phyloP scores from a whole-genome alignment of 2,888 invertebrate genomes.

The Rhamphomyia laevipes region DNA sequence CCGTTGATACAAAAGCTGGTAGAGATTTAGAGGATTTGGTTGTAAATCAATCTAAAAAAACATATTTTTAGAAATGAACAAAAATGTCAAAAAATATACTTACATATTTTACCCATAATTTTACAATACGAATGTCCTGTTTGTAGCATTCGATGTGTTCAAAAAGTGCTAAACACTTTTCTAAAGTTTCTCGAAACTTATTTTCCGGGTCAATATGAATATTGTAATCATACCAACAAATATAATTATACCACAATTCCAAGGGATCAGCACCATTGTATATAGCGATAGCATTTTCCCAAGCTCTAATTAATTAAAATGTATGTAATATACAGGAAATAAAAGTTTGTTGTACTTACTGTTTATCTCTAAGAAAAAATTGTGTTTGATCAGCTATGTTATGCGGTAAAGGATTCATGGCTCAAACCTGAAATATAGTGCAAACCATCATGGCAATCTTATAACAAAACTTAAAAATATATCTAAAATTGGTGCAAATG shows the following conservation, averaged over 20 bases:
- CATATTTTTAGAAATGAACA: not conserved
- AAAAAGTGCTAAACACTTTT: constrained; percentile 72
- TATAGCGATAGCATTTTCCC: constrained; percentile 69
- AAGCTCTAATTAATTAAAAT: constrained; percentile 45
- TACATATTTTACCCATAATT: constrained; percentile 88
- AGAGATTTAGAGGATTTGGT: constrained; percentile 65
- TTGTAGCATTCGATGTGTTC: constrained; percentile 69
- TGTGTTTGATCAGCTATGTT: constrained; percentile 28
- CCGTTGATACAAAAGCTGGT: constrained; percentile 66
- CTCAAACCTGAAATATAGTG: too few species aligned
- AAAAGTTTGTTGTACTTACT: constrained; percentile 13
- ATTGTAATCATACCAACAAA: constrained; percentile 86
- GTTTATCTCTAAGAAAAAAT: constrained; percentile 33
- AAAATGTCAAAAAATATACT: constrained; percentile 34
- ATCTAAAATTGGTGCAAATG: too few species aligned
- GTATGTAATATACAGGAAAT: not conserved
- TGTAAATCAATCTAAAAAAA: constrained; percentile 58
- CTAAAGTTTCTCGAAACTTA: constrained; percentile 77
- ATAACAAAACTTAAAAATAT: too few species aligned
- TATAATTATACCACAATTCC: constrained; percentile 81
- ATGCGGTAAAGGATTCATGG: too few species aligned
- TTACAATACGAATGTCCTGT: constrained; percentile 77
- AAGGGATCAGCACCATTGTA: constrained; percentile 83
- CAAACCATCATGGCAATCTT: too few species aligned
- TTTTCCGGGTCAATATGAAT: constrained; percentile 63